Percentiles rank a stretch among this genome's conserved stretches.
phyloP scores from a whole-genome alignment of 2,113 vertebrate genomes.

The Protobothrops flavoviridis region DNA sequence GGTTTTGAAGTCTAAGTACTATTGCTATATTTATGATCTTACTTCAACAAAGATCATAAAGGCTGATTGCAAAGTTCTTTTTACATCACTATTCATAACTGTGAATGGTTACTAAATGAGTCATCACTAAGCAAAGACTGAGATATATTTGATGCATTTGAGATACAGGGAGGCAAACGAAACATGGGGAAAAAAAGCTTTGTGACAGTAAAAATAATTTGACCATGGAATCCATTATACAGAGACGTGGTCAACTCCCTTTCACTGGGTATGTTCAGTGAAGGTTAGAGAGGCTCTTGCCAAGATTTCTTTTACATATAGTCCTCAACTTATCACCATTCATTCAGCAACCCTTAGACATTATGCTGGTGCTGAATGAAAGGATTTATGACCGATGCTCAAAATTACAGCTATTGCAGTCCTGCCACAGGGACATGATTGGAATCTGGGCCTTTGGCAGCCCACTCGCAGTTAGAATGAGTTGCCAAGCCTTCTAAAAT shows the following conservation, averaged over 20 bases:
- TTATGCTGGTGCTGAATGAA: neutral
- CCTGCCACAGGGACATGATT: neutral
- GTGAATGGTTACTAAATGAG: neutral
- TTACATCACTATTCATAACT: neutral
- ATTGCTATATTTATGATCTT: neutral
- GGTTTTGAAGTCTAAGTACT: neutral
- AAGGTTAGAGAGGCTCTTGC: neutral
- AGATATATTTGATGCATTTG: neutral
- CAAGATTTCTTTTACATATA: neutral
- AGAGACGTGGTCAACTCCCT: neutral
- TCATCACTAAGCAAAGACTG: neutral
- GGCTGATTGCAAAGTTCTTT: neutral
- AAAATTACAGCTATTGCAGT: neutral
- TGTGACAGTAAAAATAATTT: neutral
- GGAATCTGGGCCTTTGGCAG: neutral
- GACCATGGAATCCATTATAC: neutral
- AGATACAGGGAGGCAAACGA: neutral
- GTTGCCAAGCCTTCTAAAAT: neutral
- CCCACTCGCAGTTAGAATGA: neutral
- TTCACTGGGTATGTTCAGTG: neutral
- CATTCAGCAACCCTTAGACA: neutral
- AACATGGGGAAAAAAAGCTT: neutral
- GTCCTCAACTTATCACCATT: neutral
- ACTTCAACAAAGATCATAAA: neutral
- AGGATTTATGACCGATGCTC: neutral